Conservation (phyloP, 2,113 vertebrate species). For the Gnathonemus longibarbis region DNA sequence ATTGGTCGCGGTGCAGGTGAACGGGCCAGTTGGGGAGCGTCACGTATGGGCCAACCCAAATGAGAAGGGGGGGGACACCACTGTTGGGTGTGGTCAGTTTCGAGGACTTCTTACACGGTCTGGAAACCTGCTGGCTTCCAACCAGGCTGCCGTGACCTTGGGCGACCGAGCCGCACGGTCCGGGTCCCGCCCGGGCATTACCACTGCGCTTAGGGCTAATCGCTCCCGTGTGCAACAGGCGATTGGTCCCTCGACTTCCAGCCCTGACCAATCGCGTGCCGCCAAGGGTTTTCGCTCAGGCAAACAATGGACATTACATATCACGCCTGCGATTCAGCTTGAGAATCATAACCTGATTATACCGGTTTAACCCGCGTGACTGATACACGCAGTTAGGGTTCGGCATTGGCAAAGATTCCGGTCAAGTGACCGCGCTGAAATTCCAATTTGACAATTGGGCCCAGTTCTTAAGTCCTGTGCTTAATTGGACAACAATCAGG, state of each 20-base stretch:
- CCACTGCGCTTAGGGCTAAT: not conserved
- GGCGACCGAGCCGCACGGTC: not conserved
- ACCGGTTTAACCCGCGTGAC: not conserved
- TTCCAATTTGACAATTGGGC: not conserved
- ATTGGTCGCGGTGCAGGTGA: not conserved
- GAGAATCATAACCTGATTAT: not conserved
- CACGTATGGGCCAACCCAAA: not conserved
- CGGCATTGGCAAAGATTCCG: not conserved
- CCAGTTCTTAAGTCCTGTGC: not conserved
- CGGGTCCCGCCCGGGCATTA: not conserved
- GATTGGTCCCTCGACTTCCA: not conserved
- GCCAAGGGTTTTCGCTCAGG: not conserved
- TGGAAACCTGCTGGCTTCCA: not conserved
- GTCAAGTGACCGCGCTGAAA: not conserved
- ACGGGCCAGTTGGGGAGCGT: not conserved
- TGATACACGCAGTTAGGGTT: not conserved
- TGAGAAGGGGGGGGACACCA: not conserved
- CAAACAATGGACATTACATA: not conserved
- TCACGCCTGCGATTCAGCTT: not conserved
- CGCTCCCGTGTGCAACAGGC: not conserved
- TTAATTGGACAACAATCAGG: not conserved
- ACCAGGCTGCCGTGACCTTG: conserved; percentile 10
- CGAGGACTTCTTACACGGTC: not conserved
- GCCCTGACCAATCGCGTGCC: not conserved
- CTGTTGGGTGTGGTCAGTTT: not conserved